Evolutionary conservation across 2,797 vertebrate species (phyloP).

Genomic region (Cryptoprocta ferox): DNA sequence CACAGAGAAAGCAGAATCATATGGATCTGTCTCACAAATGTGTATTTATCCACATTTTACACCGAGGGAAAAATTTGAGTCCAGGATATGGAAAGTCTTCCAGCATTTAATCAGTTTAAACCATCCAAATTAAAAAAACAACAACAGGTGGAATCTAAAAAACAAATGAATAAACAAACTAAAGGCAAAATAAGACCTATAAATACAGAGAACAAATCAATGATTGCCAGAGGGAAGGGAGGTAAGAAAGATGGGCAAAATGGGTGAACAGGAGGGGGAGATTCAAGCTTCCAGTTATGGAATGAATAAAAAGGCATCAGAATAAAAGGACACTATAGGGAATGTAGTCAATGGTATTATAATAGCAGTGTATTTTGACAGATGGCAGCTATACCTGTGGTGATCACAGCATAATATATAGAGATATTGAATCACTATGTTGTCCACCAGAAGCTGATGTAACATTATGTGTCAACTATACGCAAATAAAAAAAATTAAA

Average conservation of each 20-base stretch:
- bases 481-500: background rate
- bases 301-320: background rate
- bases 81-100: background rate
- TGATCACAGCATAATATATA: background rate
- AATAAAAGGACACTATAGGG: background rate
- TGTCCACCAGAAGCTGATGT: background rate
- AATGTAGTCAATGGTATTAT: background rate
- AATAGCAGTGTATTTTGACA: background rate
- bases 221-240: background rate
- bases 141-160: background rate
- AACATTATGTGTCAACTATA: background rate
- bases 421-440: background rate
- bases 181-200: background rate
- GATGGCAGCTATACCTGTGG: background rate
- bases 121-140: background rate
- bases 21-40: background rate
- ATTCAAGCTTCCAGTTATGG: background rate
- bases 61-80: background rate
- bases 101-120: background rate
- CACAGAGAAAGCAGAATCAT: background rate
- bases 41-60: background rate
- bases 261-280: background rate
- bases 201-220: background rate
- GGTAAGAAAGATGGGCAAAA: background rate
- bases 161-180: background rate